Evolutionary conservation across 2,888 invertebrate species (phyloP).

Genomic region (Ametastegia equiseti): DNA sequence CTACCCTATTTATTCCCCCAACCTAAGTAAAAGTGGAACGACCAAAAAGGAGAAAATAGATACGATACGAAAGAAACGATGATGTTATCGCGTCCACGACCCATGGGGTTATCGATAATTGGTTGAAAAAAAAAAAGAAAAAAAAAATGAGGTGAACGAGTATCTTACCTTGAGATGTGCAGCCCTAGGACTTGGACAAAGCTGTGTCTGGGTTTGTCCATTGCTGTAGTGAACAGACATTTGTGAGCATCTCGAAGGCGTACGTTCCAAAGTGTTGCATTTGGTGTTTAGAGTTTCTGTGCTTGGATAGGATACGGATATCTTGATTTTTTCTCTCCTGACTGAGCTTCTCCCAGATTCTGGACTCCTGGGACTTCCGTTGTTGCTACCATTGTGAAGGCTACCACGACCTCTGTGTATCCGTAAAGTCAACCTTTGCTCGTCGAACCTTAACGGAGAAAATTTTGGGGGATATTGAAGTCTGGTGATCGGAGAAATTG

Average conservation of each 20-base stretch:
- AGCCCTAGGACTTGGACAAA: constrained; percentile 67
- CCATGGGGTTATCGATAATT: not conserved
- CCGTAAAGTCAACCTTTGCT: constrained; percentile 92
- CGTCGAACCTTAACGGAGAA: constrained; percentile 83
- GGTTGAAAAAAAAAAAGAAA: not conserved
- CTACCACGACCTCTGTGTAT: constrained; percentile 93
- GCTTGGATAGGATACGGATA: constrained; percentile 91
- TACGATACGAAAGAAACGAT: not conserved
- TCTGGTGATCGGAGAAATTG: constrained; percentile 1
- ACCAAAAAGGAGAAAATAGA: not conserved
- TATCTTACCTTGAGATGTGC: constrained; percentile 70
- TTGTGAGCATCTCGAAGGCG: constrained; percentile 71
- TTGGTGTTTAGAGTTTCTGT: constrained; percentile 79
- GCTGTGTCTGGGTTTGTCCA: constrained; percentile 72
- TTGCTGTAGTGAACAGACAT: constrained; percentile 72
- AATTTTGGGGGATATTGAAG: constrained; percentile 2
- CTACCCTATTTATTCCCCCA: constrained; percentile 67
- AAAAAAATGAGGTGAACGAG: constrained; percentile 48
- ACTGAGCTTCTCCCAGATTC: constrained; percentile 75
- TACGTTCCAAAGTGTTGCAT: constrained; percentile 71
- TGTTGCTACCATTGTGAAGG: constrained; percentile 74
- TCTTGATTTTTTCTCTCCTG: constrained; percentile 87
- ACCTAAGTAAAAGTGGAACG: constrained; percentile 59
- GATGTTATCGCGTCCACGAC: not conserved
- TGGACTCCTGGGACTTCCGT: constrained; percentile 67